phyloP scores from a whole-genome alignment of 2,888 invertebrate species.

The Priocnemis perturbator region DNA sequence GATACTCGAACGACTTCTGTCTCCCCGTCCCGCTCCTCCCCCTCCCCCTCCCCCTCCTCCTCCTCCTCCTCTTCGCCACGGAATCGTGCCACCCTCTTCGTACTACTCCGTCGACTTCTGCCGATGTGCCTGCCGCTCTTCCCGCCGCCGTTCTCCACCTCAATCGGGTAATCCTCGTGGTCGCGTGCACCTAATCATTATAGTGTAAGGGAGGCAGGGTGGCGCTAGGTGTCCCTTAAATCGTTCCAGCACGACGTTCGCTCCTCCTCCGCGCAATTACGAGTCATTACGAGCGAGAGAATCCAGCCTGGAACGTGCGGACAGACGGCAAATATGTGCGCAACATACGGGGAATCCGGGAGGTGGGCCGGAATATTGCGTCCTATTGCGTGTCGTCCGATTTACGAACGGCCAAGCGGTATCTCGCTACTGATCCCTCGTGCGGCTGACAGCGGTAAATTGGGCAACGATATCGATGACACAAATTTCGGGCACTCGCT shows the following conservation, averaged over 20 bases:
- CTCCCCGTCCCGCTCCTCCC: neutral
- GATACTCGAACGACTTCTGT: too few relatives aligned
- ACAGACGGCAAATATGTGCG: too few relatives aligned
- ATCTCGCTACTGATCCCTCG: too few relatives aligned
- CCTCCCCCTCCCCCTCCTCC: neutral
- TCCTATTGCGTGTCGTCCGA: too few relatives aligned
- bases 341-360: slow-evolving; percentile 31
- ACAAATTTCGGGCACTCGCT: too few relatives aligned
- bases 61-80: neutral
- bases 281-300: slow-evolving; percentile 55
- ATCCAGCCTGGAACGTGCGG: slow-evolving; percentile 36
- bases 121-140: slow-evolving; percentile 22
- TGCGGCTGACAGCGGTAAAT: too few relatives aligned
- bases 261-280: slow-evolving; percentile 57
- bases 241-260: slow-evolving; percentile 54
- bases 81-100: neutral
- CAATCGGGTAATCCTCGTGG: slow-evolving; percentile 45
- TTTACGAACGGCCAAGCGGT: too few relatives aligned
- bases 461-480: too few relatives aligned
- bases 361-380: slow-evolving; percentile 9
- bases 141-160: slow-evolving; percentile 36
- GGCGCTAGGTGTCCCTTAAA: slow-evolving; percentile 57
- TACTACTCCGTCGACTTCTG: slow-evolving; percentile 20
- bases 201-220: slow-evolving; percentile 27
- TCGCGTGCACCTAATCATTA: slow-evolving; percentile 60